Conservation (phyloP, 2,797 vertebrate species). For the Simalia tracyae region DNA sequence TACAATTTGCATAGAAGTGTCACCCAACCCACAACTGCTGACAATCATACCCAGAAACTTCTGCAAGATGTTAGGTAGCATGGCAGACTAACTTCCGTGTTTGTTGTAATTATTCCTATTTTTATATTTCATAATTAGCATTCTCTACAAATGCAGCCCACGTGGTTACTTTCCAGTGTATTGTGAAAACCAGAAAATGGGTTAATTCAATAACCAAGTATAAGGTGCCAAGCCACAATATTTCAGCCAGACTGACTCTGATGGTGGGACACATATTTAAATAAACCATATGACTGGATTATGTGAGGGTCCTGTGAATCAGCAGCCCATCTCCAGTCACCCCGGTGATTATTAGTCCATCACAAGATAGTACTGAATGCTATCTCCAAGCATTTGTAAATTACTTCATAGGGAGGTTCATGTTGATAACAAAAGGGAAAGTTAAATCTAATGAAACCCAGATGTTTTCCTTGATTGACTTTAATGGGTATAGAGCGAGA, state of each 20-base stretch:
- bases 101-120: too few relatives aligned
- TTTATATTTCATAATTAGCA: not conserved
- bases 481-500: rapidly evolving
- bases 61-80: too few relatives aligned
- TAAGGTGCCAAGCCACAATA: not conserved
- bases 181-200: not conserved
- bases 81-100: too few relatives aligned
- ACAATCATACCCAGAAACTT: too few relatives aligned
- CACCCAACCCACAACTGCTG: too few relatives aligned
- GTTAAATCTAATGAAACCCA: not conserved
- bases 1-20: too few relatives aligned
- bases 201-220: not conserved
- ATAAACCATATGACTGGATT: not conserved
- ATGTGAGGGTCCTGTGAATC: not conserved
- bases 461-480: rapidly evolving
- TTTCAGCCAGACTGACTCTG: not conserved
- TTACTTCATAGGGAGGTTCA: not conserved
- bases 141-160: not conserved
- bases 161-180: not conserved
- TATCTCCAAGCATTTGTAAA: not conserved
- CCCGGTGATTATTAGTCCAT: not conserved
- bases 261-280: not conserved
- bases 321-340: not conserved
- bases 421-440: not conserved
- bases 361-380: not conserved